These are phyloP conservation scores for Heliocidaris tuberculata DNA, from an alignment of 35 echinoderm and acorn worm species.

Conservation along the genomic window DNA sequence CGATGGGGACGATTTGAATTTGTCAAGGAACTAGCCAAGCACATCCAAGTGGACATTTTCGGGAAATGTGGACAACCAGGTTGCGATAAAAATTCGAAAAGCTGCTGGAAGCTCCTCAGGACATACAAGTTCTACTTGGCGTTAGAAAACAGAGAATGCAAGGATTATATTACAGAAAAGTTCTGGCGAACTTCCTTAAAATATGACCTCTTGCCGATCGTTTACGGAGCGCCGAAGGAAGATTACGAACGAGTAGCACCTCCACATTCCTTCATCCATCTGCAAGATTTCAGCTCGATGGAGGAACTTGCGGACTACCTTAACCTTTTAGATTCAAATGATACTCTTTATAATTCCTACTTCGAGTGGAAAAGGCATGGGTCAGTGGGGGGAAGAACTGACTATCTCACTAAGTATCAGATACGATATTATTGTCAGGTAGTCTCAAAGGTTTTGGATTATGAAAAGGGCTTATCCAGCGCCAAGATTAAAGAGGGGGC, in stretches of 20 bases:
- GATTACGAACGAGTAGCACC: not conserved
- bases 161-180: conserved; percentile 55
- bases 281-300: conserved; percentile 30
- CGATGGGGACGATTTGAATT: not conserved
- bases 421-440: too few species aligned
- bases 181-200: conserved; percentile 44
- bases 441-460: too few species aligned
- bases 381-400: too few species aligned
- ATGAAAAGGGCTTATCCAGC: too few species aligned
- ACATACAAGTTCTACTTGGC: conserved; percentile 44
- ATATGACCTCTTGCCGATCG: conserved; percentile 34
- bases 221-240: conserved; percentile 26
- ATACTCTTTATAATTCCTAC: conserved; percentile 24
- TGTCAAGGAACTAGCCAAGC: not conserved
- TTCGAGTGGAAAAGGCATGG: conserved; percentile 49
- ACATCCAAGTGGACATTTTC: not conserved
- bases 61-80: not conserved
- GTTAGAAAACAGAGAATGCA: conserved; percentile 45
- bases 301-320: conserved; percentile 29
- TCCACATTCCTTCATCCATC: conserved; percentile 49
- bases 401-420: too few species aligned
- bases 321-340: not conserved
- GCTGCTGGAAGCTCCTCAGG: not conserved
- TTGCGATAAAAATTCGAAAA: not conserved
- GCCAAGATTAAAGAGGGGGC: too few species aligned